phyloP scores from a whole-genome alignment of 1,140 invertebrate genomes.

The Hycleus phaleratus region DNA sequence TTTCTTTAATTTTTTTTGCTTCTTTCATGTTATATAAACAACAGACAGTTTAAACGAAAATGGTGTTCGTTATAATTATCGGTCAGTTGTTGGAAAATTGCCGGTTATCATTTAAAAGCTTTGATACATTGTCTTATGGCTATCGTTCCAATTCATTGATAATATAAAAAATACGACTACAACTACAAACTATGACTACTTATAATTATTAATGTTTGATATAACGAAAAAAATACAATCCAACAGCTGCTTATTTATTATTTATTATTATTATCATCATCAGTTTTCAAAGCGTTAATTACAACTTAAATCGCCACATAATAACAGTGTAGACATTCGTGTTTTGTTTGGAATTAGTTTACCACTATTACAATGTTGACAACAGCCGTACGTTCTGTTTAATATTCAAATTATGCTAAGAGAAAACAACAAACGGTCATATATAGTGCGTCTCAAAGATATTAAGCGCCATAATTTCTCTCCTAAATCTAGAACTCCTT shows the following conservation, averaged over 20 bases:
- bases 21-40: no score
- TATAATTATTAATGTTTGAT: conserved; percentile 5
- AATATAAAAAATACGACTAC: no score
- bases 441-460: no score
- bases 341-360: conserved; percentile 1
- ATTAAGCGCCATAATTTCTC: no score
- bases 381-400: conserved; percentile 11
- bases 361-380: not conserved
- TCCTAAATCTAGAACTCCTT: no score
- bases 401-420: conserved; percentile 11
- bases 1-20: no score
- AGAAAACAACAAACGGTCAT: conserved; percentile 8
- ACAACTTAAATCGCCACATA: conserved; percentile 12
- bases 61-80: conserved; percentile 8
- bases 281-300: conserved; percentile 11
- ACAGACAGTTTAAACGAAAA: not conserved
- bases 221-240: conserved; percentile 3
- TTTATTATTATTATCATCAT: not conserved
- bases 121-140: conserved; percentile 10
- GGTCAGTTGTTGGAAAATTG: conserved; percentile 4
- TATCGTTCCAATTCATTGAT: no score
- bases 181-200: no score
- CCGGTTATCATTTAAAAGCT: conserved; percentile 7
- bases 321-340: conserved; percentile 5
- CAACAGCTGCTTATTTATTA: conserved; percentile 5